Conservation (phyloP, 2,888 invertebrate species). For the Iselma pallidipennis region DNA sequence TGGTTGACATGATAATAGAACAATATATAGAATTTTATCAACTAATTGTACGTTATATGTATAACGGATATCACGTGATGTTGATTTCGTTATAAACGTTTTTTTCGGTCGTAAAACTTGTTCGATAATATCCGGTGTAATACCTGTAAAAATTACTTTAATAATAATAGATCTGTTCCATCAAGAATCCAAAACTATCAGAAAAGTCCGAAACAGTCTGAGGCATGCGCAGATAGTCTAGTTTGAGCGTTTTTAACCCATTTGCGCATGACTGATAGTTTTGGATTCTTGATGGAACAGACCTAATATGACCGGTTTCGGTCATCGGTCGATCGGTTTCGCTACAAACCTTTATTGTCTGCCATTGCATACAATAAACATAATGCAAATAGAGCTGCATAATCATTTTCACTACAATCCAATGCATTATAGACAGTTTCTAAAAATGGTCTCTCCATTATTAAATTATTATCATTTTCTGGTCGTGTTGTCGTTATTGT, state of each 20-base stretch:
- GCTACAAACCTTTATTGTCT: constrained; percentile 96
- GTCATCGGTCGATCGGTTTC: no score
- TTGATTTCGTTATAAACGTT: constrained; percentile 43
- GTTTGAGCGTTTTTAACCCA: no score
- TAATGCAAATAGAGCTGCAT: constrained; percentile 86
- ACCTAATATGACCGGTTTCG: no score
- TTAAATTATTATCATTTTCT: constrained; percentile 51
- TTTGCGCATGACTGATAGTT: no score
- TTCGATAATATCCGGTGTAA: constrained; percentile 80
- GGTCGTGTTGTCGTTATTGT: constrained; percentile 34
- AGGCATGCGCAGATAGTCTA: no score
- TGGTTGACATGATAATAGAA: constrained; percentile 84
- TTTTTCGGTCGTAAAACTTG: constrained; percentile 70
- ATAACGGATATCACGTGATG: constrained; percentile 50
- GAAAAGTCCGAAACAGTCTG: no score
- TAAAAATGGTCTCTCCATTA: constrained; percentile 76
- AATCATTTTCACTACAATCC: constrained; percentile 92
- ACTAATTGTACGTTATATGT: constrained; percentile 83
- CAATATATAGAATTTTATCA: constrained; percentile 81
- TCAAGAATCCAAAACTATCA: background rate
- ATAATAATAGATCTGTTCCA: no score
- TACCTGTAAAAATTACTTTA: constrained; percentile 65
- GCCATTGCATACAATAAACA: constrained; percentile 92
- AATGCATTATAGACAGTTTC: constrained; percentile 87
- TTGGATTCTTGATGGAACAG: no score